Evolutionary conservation across 2,797 vertebrate genomes (phyloP), one percentile per base, ranked within the genome.

Genomic region (Rhynchotus rufescens): DNA sequence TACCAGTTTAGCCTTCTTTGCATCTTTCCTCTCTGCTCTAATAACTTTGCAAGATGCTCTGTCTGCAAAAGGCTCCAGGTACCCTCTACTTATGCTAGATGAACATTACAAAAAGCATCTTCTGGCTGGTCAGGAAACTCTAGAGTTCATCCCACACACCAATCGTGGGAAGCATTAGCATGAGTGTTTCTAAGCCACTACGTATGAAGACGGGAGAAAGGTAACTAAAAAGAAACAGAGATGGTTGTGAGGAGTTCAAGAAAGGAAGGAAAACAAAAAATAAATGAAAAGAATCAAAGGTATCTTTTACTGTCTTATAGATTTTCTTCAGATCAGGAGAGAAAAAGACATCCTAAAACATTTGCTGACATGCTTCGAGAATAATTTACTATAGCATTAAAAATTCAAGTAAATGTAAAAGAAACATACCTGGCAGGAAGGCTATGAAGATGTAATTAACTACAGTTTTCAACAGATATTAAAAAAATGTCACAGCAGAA

Each of bases 201-300:
- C 0, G 0, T 8, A 59, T 15, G 40, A 20, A 30, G 38, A 66
- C 38, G 3, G 22, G 65, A 79, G 20, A 78, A 25, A 32, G 32
- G 34, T 65, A 32, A 13, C n/a, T 36, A 40, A 60, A 91, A 23
- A 47, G 34, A 83, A 75, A 84, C 15, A 47, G 22, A 78, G 64
- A 65, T 9, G 14, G 36, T 1, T 8, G 26, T 15, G 17, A 60
- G 40, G 44, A 67, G 62, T 9, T 65, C 20, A 45, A 32, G 9
- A 6, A 4, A 6, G 6, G 5, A 5, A 8, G 21, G n/a, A 7
- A 4, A 25, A 21, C 5, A 12, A 38, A 59, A 23, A 60, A 38
- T 9, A 59, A n/a, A n/a, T n/a, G n/a, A n/a, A n/a, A n/a, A 12
- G 2, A 49, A 49, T 23, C 5, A 28, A 34, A 56, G 23, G 20